Evolutionary conservation across 2,113 vertebrate genomes (phyloP).

Genomic region (Seriola dumerili): DNA sequence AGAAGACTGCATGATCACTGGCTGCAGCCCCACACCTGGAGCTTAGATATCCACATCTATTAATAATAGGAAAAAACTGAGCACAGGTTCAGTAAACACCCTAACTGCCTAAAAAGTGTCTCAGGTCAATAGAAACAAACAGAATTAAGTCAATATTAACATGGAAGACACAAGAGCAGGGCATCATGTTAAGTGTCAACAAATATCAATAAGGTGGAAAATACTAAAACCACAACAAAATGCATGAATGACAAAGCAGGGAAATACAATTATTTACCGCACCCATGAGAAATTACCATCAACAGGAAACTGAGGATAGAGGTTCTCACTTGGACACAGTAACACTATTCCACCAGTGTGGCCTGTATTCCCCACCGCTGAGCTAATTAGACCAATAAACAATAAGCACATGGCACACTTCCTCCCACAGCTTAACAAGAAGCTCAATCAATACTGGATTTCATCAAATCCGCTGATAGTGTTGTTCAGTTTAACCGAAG

Average conservation of each 20-base stretch:
- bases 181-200: background rate
- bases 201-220: constrained; percentile 44
- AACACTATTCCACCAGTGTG: background rate
- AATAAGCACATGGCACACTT: constrained; percentile 50
- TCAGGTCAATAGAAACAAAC: constrained; percentile 28
- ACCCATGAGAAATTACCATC: constrained; percentile 47
- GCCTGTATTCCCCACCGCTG: constrained; percentile 2
- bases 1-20: background rate
- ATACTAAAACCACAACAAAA: constrained; percentile 35
- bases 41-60: background rate
- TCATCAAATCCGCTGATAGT: constrained; percentile 52
- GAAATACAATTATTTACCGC: constrained; percentile 26
- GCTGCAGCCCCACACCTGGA: background rate
- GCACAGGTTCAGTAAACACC: constrained; percentile 7
- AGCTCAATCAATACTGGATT: constrained; percentile 53
- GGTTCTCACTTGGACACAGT: constrained; percentile 30
- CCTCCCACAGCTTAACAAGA: constrained; percentile 24
- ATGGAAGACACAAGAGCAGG: constrained; percentile 9
- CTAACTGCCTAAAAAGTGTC: background rate
- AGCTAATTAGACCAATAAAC: constrained; percentile 65
- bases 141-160: constrained; percentile 37
- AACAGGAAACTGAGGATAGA: constrained; percentile 10
- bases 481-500: constrained; percentile 1
- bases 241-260: constrained; percentile 42
- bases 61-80: background rate